Conservation (phyloP, 1,140 invertebrate genomes). For the Dolichoris vasculosae region DNA sequence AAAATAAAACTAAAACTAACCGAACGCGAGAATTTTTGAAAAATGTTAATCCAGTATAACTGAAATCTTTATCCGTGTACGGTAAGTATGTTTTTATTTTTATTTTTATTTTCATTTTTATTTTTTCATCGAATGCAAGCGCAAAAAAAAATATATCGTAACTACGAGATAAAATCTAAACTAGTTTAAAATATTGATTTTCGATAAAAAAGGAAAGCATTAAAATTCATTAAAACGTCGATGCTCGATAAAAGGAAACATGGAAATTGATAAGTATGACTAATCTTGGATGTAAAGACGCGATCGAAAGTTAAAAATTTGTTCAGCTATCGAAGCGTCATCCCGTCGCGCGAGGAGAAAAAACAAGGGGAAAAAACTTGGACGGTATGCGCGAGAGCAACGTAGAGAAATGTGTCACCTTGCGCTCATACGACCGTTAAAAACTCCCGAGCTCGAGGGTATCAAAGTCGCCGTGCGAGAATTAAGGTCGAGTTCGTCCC, state of each 20-base stretch:
- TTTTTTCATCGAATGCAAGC: background rate
- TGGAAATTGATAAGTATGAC: background rate
- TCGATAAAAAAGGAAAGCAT: background rate
- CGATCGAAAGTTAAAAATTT: background rate
- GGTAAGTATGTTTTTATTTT: too few species aligned
- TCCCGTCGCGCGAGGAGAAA: background rate
- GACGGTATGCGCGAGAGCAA: too few species aligned
- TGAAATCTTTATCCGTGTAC: too few species aligned
- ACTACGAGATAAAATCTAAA: background rate
- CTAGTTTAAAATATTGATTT: background rate
- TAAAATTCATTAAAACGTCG: background rate
- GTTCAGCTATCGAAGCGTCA: background rate
- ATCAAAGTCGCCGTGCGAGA: constrained; percentile 59
- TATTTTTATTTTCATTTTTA: background rate
- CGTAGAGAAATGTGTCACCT: background rate
- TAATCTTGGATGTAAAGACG: background rate
- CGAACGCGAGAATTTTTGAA: too few species aligned
- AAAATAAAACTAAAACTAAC: too few species aligned
- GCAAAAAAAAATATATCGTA: background rate
- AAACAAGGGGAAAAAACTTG: too few species aligned
- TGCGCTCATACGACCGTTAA: too few species aligned
- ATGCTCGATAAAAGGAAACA: background rate
- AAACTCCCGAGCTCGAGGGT: constrained; percentile 58
- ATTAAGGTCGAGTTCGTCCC: constrained; percentile 66
- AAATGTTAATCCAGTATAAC: too few species aligned